Base-by-base conservation (phyloP, 2,888 invertebrate genomes). In the Euplagia quadripunctaria region DNA sequence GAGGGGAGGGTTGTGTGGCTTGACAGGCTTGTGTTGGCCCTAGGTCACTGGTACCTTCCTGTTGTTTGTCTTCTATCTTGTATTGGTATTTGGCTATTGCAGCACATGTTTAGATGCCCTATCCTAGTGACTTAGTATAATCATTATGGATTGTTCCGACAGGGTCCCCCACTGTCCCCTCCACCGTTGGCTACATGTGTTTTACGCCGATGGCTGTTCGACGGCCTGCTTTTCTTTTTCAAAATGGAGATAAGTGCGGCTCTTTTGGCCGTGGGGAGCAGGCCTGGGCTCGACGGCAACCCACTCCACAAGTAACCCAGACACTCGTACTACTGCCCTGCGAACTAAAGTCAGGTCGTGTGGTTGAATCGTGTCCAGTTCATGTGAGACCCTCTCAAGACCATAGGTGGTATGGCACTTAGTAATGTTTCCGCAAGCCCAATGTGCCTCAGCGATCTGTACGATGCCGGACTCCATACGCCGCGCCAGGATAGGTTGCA, bases 351-450 rank as follows among this genome's bases (percentile, higher is more conserved):
- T 43, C 51, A 69, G 0, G 71, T 76, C 91, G 72, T 69, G 7
- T n/a, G 91, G 90, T 93, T 93, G 93, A 94, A 93, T 89, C 92
- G 88, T 70, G 80, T 80, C 82, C 73, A 79, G 49, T 75, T 78
- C 12, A 58, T 78, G 20, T 72, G 75, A 0, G 73, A 78, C 0
- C 73, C 73, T 0, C 67, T 49, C 9, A 70, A 5, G 0, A 41
- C 69, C 51, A 70, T 7, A 0, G 77, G 17, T 16, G 77, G 77
- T 8, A 72, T 16, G 8, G 49, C 1, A 0, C 64, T 9, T 14
- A 79, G 31, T 0, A 72, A 1, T n/a, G 65, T 61, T 41, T 73
- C 67, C 11, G 49, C 31, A 0, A 73, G 64, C 49, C 71, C 70
- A 7, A 76, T 74, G 9, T 61, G 31, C 61, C 72, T 67, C 0